These are phyloP conservation scores for Megaceryle torquata DNA, from an alignment of 2,113 vertebrate genomes.

Conservation along the genomic window DNA sequence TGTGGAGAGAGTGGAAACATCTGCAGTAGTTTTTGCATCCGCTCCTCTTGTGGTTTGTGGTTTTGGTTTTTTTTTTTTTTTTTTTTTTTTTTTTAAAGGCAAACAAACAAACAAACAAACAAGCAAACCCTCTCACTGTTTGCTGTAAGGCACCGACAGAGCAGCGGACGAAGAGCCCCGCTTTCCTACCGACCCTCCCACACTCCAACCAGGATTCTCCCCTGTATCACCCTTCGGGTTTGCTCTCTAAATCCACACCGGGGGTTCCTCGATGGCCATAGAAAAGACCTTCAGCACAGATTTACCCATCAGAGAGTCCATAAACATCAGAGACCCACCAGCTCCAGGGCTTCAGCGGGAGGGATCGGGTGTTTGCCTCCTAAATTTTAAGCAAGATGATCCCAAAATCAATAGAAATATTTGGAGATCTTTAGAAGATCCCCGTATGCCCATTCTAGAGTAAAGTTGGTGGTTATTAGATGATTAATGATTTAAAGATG, in stretches of 20 bases:
- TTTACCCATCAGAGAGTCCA: background rate
- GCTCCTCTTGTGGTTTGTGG: too few species aligned
- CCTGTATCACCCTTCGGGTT: background rate
- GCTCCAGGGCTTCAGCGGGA: background rate
- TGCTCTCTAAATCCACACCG: background rate
- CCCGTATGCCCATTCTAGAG: background rate
- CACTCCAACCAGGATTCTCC: background rate
- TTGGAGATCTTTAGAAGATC: background rate
- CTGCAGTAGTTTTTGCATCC: too few species aligned
- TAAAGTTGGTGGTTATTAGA: constrained; percentile 35
- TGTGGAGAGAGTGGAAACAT: too few species aligned
- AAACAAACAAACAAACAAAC: too few species aligned
- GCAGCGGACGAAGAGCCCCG: background rate
- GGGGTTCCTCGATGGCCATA: background rate
- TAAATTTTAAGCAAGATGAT: background rate
- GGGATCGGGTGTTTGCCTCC: background rate
- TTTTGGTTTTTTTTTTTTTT: too few species aligned
- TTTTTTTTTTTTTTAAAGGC: too few species aligned
- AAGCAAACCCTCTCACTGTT: background rate
- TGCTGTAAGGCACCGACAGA: background rate
- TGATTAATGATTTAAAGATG: constrained; percentile 47
- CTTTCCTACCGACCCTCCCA: background rate
- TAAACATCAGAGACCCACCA: background rate
- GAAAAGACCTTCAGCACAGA: background rate
- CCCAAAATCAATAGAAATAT: background rate